Evolutionary conservation across 2,113 vertebrate genomes (phyloP).

Genomic region (Oryzias javanicus): DNA sequence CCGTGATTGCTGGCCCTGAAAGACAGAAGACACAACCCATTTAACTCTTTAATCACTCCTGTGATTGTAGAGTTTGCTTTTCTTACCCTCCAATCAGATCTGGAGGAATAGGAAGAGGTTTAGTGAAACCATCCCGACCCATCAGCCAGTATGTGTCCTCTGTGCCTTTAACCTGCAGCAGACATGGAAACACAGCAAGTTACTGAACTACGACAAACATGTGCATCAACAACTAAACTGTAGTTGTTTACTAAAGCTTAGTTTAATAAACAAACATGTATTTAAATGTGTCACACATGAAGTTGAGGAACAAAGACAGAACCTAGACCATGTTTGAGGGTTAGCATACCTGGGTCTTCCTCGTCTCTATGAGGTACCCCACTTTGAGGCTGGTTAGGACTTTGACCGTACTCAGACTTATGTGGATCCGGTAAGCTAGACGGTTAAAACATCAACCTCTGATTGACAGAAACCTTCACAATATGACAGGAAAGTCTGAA

Average conservation of each 20-base stretch:
- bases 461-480: not conserved
- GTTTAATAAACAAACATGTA: no score
- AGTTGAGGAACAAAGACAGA: no score
- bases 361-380: conserved; percentile 67
- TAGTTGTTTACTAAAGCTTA: no score
- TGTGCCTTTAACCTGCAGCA: conserved; percentile 44
- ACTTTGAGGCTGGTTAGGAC: conserved; percentile 66
- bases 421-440: conserved; percentile 70
- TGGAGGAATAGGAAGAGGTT: conserved; percentile 66
- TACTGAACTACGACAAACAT: no score
- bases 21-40: not conserved
- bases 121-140: conserved; percentile 59
- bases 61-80: not conserved
- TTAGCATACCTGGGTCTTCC: conserved; percentile 48
- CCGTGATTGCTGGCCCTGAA: conserved; percentile 83
- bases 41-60: not conserved
- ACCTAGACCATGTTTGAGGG: not conserved
- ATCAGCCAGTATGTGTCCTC: conserved; percentile 63
- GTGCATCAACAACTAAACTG: no score
- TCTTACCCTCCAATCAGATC: conserved; percentile 57
- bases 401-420: conserved; percentile 66
- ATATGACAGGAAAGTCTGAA: not conserved
- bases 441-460: not conserved
- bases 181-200: not conserved
- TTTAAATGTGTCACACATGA: no score